A percentile compares a stretch with the other conserved stretches of the same genome.
Conservation (phyloP, 2,113 vertebrate species). For the Cichladusa arquata region DNA sequence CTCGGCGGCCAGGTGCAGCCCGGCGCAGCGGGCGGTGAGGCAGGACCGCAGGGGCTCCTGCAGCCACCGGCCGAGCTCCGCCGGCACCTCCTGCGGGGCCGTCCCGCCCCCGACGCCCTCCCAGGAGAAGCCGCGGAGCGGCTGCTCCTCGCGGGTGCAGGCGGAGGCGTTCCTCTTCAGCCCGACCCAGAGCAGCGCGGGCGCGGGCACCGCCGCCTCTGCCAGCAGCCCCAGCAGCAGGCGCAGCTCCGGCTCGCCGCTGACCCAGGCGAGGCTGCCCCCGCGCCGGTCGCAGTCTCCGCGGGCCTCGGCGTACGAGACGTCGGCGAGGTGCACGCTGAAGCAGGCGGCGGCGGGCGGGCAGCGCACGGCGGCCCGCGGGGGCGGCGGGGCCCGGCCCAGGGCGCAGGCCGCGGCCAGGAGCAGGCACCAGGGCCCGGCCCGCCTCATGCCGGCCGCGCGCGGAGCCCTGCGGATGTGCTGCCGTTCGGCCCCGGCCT, state of each 20-base stretch:
- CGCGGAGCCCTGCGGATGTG: not conserved
- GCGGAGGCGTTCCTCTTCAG: constrained; percentile 18
- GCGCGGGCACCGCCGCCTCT: not conserved
- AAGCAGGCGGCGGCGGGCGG: constrained; percentile 58
- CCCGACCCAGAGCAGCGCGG: constrained; percentile 63
- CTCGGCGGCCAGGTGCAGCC: constrained; percentile 4
- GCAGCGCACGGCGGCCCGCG: constrained; percentile 36
- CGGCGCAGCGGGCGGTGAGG: constrained; percentile 47
- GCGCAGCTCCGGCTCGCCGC: not conserved
- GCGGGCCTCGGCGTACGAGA: constrained; percentile 18
- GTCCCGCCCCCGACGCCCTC: not conserved
- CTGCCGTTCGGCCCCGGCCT: not conserved
- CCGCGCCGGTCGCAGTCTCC: constrained; percentile 35
- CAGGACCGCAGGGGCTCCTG: constrained; percentile 64
- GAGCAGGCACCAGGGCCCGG: constrained; percentile 28
- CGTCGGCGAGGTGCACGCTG: constrained; percentile 54
- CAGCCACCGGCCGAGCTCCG: constrained; percentile 33
- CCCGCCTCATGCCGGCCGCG: constrained; percentile 36
- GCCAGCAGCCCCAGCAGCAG: constrained; percentile 40
- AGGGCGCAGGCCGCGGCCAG: constrained; percentile 10
- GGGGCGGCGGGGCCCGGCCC: not conserved
- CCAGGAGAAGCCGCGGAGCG: constrained; percentile 74
- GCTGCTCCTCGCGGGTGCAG: constrained; percentile 50
- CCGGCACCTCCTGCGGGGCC: not conserved
- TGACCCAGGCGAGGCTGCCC: constrained; percentile 58